phyloP scores from a whole-genome alignment of 2,113 vertebrate genomes.

The Myanophis thanlyinensis region DNA sequence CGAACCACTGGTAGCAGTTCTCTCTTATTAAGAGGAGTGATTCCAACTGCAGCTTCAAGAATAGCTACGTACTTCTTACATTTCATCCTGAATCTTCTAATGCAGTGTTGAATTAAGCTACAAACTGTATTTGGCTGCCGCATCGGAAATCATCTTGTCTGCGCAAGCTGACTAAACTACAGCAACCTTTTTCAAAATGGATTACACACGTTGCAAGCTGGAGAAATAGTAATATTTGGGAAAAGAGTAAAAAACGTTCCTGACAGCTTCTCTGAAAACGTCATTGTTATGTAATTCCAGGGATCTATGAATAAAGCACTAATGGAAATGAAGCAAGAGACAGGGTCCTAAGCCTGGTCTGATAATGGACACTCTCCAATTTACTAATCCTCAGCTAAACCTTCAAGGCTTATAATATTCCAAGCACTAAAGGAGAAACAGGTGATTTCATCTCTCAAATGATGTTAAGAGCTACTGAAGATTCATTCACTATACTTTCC shows the following conservation, averaged over 20 bases:
- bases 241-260: slow-evolving; percentile 37
- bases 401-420: slow-evolving; percentile 74
- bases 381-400: slow-evolving; percentile 78
- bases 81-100: slow-evolving; percentile 77
- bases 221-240: neutral
- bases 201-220: neutral
- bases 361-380: slow-evolving; percentile 69
- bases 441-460: slow-evolving; percentile 66
- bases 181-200: slow-evolving; percentile 36
- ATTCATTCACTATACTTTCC: slow-evolving; percentile 51
- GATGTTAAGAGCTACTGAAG: slow-evolving; percentile 44
- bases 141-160: slow-evolving; percentile 43
- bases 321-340: slow-evolving; percentile 83
- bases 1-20: slow-evolving; percentile 88
- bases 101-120: slow-evolving; percentile 21
- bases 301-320: slow-evolving; percentile 83
- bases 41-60: slow-evolving; percentile 88
- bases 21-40: slow-evolving; percentile 91
- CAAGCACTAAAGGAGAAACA: slow-evolving; percentile 68
- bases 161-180: slow-evolving; percentile 7
- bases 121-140: slow-evolving; percentile 24
- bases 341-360: slow-evolving; percentile 75
- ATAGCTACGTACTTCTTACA: slow-evolving; percentile 95
- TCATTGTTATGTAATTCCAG: slow-evolving; percentile 80
- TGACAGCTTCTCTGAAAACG: slow-evolving; percentile 65